A percentile compares a stretch with the other conserved stretches of the same genome.
These are phyloP conservation scores for Scaptodrosophila latifasciaeformis DNA, from an alignment of 2,888 invertebrate species.

Conservation along the genomic window DNA sequence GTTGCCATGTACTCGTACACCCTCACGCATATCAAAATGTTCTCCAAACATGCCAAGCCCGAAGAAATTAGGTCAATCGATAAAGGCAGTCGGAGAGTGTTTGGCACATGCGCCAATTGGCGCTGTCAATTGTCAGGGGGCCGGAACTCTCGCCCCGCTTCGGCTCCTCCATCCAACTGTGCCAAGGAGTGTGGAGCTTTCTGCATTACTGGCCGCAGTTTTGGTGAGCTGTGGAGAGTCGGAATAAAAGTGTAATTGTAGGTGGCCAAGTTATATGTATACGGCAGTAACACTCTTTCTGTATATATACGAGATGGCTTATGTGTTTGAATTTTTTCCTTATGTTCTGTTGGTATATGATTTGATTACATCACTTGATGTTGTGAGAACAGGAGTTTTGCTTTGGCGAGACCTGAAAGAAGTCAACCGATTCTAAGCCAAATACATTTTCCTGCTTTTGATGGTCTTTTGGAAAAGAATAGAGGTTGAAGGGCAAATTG, in stretches of 20 bases:
- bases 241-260: constrained; percentile 49
- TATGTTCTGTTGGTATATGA: too few relatives aligned
- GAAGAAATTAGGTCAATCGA: constrained; percentile 59
- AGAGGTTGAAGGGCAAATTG: too few relatives aligned
- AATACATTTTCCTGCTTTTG: too few relatives aligned
- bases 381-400: too few relatives aligned
- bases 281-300: constrained; percentile 39
- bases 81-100: constrained; percentile 39
- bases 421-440: too few relatives aligned
- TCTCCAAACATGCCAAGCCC: constrained; percentile 6
- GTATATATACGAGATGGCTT: constrained; percentile 15
- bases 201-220: not conserved
- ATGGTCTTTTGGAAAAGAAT: too few relatives aligned
- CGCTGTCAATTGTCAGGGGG: constrained; percentile 5
- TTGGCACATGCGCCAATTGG: constrained; percentile 50
- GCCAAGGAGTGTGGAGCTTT: too few relatives aligned
- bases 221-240: constrained; percentile 14
- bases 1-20: not conserved
- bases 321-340: too few relatives aligned
- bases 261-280: constrained; percentile 16
- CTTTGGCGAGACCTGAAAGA: too few relatives aligned
- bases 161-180: too few relatives aligned
- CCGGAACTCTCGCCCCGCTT: too few relatives aligned
- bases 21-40: constrained; percentile 13
- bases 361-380: too few relatives aligned